Conservation (phyloP, 2,113 vertebrate species). For the Pterocles gutturalis region DNA sequence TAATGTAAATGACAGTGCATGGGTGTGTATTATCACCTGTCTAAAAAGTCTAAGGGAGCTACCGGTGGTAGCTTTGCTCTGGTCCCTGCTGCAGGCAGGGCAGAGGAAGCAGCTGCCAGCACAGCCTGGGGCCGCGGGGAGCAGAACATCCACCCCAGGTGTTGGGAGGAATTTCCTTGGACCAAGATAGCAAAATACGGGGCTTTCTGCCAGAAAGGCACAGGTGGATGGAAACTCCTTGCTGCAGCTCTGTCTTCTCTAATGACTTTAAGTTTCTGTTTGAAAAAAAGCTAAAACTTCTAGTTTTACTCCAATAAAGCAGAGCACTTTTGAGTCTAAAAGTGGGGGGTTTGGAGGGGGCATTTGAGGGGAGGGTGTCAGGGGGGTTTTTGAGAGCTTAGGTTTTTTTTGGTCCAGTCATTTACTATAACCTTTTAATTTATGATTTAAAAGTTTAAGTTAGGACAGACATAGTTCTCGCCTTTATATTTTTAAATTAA, state of each 20-base stretch:
- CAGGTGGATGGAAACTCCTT: neutral
- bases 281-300: neutral
- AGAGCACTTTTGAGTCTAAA: neutral
- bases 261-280: neutral
- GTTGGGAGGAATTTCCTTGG: neutral
- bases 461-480: neutral
- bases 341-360: neutral
- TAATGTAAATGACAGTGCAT: neutral
- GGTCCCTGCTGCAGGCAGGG: neutral
- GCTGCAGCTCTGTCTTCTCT: neutral
- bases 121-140: fast-evolving
- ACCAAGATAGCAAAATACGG: fast-evolving
- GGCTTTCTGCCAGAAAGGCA: neutral
- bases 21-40: neutral
- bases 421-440: neutral
- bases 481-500: neutral
- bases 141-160: neutral
- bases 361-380: neutral
- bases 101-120: neutral
- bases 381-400: neutral
- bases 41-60: neutral
- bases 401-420: neutral
- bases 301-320: neutral
- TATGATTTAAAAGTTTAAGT: neutral
- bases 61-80: neutral